Evolutionary conservation across 2,888 invertebrate genomes (phyloP), one percentile per base, ranked within the genome.

Genomic region (Pristionchus maxplancki): DNA sequence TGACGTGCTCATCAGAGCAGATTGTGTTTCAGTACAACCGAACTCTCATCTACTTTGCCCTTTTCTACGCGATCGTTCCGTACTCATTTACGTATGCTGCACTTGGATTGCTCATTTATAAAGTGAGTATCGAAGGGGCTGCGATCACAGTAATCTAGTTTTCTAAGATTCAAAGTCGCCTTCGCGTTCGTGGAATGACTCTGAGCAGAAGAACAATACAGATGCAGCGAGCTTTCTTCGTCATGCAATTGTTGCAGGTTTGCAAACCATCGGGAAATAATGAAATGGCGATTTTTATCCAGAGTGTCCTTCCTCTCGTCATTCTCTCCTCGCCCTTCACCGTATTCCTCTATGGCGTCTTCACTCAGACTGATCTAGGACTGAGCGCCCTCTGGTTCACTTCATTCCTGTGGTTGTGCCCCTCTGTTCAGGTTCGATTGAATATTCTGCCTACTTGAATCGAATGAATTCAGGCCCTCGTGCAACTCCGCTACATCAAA

Each of bases 331-430:
- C 78, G 1, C 78, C 78, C 24, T 48, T 78, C 48, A 48, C 78
- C 8, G 78, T 78, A 0, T 78, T 78, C 28, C 78, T 78, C 44
- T 78, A 78, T 44, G 78, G 44, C 8, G 78, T 78, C n/a, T 48
- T 78, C 44, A 78, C 48, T 28, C 78, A 78, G 78, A 48, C 48
- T 11, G 78, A 78, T 28, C 48, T 78, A 9, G 78, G n/a, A 2
- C 44, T 78, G n/a, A 44, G 28, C 13, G 48, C 78, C n/a, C 44
- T 78, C 13, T 78, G 78, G 78, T 78, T 78, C 48, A 78, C 78
- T 44, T 78, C 78, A n/a, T 78, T 44, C 28, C 44, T 78, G 4
- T 78, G 78, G 78, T 34, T 78, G 9, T 78, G 78, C 15, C 44
- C 78, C 1, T 44, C 44, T 0, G 78, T 78, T 5, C 78, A 78